Percentiles rank a stretch among this genome's conserved stretches.
Evolutionary conservation across 2,113 vertebrate species (phyloP).

Genomic region (Indri indri): DNA sequence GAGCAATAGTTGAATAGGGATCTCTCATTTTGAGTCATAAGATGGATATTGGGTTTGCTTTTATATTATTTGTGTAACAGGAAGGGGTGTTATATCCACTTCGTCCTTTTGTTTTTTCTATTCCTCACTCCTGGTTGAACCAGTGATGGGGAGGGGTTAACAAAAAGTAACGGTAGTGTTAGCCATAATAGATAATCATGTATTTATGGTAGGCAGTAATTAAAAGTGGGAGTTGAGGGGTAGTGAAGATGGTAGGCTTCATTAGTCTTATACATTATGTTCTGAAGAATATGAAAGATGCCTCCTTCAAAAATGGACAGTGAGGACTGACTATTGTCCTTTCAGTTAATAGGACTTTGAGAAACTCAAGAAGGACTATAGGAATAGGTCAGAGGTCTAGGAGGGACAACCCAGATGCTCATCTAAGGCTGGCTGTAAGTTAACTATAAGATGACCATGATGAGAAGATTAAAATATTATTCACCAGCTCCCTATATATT

Average conservation of each 20-base stretch:
- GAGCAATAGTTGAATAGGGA: background rate
- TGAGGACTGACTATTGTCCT: background rate
- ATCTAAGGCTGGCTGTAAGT: accelerated
- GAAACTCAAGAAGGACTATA: background rate
- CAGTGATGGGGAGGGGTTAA: background rate
- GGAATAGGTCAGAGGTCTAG: background rate
- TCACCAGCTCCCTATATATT: background rate
- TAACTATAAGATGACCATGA: background rate
- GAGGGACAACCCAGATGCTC: background rate
- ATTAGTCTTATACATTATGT: background rate
- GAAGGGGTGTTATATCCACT: background rate
- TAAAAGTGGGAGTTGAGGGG: background rate
- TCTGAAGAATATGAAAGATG: background rate
- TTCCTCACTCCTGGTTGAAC: background rate
- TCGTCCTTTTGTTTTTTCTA: background rate
- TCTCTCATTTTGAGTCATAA: background rate
- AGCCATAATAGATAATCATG: background rate
- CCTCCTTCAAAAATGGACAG: background rate
- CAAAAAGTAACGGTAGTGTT: background rate
- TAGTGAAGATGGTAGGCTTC: background rate
- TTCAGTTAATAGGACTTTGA: background rate
- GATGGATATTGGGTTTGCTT: background rate
- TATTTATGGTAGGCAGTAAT: background rate
- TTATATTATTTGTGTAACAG: background rate
- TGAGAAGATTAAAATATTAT: background rate